Percentiles rank a stretch among this genome's conserved stretches.
Evolutionary conservation across 1,140 invertebrate species (phyloP).

Genomic region (Aphaenogaster rudis): DNA sequence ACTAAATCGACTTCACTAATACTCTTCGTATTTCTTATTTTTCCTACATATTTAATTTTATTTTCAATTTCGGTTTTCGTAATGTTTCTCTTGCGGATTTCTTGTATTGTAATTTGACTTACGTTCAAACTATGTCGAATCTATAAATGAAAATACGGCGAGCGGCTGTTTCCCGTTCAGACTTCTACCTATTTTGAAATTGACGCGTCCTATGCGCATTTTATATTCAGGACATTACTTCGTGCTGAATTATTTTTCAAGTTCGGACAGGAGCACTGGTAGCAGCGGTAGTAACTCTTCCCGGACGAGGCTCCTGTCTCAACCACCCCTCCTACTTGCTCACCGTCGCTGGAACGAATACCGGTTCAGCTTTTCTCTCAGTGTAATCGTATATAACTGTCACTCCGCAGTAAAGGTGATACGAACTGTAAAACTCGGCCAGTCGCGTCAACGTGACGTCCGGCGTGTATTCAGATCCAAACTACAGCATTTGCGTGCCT

Average conservation of each 20-base stretch:
- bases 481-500: slow-evolving; percentile 22
- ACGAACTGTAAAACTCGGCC: slow-evolving; percentile 61
- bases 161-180: slow-evolving; percentile 4
- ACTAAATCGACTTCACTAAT: background rate
- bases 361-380: slow-evolving; percentile 40
- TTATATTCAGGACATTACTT: slow-evolving; percentile 74
- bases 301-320: slow-evolving; percentile 55
- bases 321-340: slow-evolving; percentile 33
- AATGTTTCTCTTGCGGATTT: background rate
- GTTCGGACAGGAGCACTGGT: slow-evolving; percentile 67
- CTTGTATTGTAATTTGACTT: slow-evolving; percentile 10
- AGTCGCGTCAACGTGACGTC: slow-evolving; percentile 55
- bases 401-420: slow-evolving; percentile 37
- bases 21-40: background rate
- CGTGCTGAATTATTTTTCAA: slow-evolving; percentile 76
- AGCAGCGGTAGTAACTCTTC: slow-evolving; percentile 70
- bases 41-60: background rate
- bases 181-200: slow-evolving; percentile 51
- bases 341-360: slow-evolving; percentile 46
- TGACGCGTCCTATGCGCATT: slow-evolving; percentile 53
- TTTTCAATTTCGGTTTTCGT: background rate
- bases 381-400: slow-evolving; percentile 54
- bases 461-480: slow-evolving; percentile 43
- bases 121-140: slow-evolving; percentile 49
- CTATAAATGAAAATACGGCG: slow-evolving; percentile 61